Conservation (phyloP, 2,888 invertebrate species). For the Smittia sp. region DNA sequence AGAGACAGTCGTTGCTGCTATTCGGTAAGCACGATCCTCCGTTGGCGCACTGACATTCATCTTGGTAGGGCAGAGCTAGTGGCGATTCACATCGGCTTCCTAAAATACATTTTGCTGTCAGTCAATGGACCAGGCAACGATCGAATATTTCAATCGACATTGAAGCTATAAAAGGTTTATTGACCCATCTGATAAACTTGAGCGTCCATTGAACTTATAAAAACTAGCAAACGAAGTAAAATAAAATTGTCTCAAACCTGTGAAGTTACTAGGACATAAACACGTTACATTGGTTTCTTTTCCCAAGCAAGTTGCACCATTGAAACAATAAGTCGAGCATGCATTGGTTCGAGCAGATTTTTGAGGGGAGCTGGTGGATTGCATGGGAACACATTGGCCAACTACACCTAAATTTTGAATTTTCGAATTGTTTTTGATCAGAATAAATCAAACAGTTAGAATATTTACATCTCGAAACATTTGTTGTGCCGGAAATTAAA, state of each 20-base stretch:
- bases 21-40: slow-evolving; percentile 53
- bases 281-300: slow-evolving; percentile 66
- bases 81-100: slow-evolving; percentile 52
- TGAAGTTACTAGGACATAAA: slow-evolving; percentile 66
- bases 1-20: slow-evolving; percentile 51
- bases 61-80: slow-evolving; percentile 44
- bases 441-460: slow-evolving; percentile 4
- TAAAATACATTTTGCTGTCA: slow-evolving; percentile 42
- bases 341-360: slow-evolving; percentile 53
- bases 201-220: slow-evolving; percentile 16
- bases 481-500: slow-evolving; percentile 4
- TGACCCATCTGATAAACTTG: neutral
- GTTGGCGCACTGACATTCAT: slow-evolving; percentile 51
- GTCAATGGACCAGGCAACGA: neutral
- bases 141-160: neutral
- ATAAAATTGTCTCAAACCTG: slow-evolving; percentile 56
- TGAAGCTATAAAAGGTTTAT: neutral
- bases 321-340: slow-evolving; percentile 62
- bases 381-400: slow-evolving; percentile 52
- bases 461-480: slow-evolving; percentile 19
- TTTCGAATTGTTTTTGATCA: neutral
- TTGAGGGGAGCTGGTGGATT: slow-evolving; percentile 43
- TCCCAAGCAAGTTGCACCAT: slow-evolving; percentile 68
- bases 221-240: neutral
- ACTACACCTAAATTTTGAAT: slow-evolving; percentile 49